Evolutionary conservation across 2,888 invertebrate genomes (phyloP).

Genomic region (Lysandra bellargus): DNA sequence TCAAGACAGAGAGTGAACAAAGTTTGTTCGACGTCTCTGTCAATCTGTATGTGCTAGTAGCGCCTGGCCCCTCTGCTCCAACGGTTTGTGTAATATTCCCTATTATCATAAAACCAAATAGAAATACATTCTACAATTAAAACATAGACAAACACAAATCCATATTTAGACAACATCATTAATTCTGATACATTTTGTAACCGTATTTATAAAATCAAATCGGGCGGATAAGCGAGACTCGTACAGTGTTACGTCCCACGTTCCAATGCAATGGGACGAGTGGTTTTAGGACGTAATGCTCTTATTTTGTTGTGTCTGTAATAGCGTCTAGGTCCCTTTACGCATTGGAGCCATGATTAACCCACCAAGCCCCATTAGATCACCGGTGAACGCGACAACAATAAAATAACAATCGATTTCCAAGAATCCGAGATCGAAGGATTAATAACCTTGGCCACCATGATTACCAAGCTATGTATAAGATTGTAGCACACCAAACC

Average conservation of each 20-base stretch:
- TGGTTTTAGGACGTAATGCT: background rate
- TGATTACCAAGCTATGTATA: too few relatives aligned
- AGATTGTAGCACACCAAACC: too few relatives aligned
- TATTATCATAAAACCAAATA: background rate
- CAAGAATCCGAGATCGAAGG: too few relatives aligned
- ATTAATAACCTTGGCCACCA: background rate
- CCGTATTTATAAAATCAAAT: background rate
- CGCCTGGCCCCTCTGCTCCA: too few relatives aligned
- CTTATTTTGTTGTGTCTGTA: background rate
- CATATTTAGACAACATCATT: background rate
- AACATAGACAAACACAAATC: background rate
- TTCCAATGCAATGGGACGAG: constrained; percentile 2
- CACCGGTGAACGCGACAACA: too few relatives aligned
- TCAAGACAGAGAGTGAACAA: too few relatives aligned
- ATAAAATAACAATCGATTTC: too few relatives aligned
- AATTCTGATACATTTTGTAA: background rate
- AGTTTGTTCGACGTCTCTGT: too few relatives aligned
- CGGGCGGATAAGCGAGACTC: background rate
- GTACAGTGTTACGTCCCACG: background rate
- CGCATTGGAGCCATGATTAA: background rate
- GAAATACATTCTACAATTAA: background rate
- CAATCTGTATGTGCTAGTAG: too few relatives aligned
- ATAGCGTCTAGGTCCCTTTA: background rate
- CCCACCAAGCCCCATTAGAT: too few relatives aligned
- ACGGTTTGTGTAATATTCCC: background rate